Evolutionary conservation across 2,888 invertebrate genomes (phyloP).

Genomic region (Rhagium mordax): DNA sequence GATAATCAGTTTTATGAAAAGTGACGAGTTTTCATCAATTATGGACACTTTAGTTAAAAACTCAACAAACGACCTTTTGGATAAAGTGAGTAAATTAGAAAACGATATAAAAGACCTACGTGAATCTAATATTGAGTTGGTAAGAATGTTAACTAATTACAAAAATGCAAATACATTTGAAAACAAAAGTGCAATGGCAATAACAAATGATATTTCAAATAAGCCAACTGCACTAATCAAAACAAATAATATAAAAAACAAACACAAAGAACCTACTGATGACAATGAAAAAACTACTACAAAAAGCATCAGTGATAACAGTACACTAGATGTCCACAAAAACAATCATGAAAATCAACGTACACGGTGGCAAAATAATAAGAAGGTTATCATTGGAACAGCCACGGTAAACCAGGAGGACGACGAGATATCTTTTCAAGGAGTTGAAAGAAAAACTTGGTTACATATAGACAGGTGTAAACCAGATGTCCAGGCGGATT

Average conservation of each 20-base stretch:
- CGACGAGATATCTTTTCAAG: too few relatives aligned
- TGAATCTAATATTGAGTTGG: neutral
- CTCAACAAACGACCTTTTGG: neutral
- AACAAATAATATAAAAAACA: neutral
- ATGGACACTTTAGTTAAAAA: slow-evolving; percentile 2
- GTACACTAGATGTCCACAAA: too few relatives aligned
- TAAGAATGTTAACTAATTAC: neutral
- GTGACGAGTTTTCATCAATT: slow-evolving; percentile 9
- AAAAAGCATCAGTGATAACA: neutral
- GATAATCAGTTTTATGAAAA: slow-evolving; percentile 1
- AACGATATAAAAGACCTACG: neutral
- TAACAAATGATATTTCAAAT: neutral
- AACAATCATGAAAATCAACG: too few relatives aligned
- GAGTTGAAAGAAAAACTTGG: too few relatives aligned
- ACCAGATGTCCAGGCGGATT: too few relatives aligned
- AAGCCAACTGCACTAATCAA: neutral
- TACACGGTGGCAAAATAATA: neutral
- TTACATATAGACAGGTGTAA: too few relatives aligned
- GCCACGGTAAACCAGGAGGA: slow-evolving; percentile 45
- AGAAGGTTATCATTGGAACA: neutral
- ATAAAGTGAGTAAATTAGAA: neutral
- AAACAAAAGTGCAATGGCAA: neutral
- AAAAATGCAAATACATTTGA: neutral
- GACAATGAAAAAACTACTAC: neutral
- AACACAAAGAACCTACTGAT: neutral